Base-by-base conservation (phyloP, 2,113 vertebrate genomes). In the Carollia perspicillata region DNA sequence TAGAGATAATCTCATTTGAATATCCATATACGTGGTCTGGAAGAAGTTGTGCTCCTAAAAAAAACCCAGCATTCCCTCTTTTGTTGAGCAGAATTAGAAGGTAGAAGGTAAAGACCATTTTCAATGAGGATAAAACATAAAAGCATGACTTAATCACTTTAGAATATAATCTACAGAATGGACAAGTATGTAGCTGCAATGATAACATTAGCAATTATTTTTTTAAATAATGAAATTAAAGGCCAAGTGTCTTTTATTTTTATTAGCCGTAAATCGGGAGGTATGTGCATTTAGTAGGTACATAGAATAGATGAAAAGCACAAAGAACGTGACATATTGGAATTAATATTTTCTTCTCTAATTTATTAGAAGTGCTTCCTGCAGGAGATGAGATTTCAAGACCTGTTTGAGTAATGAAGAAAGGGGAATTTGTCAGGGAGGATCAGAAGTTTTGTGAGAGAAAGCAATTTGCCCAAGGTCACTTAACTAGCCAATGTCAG, bases 391-490 rank as follows among this genome's bases (percentile, higher is more conserved):
- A 96, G 71, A 91, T 97, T 97, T 94, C 77, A 95, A 96, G 88
- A 80, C 2, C 42, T 85, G 9, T 94, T 84, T 95, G 95, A 97
- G 65, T 80, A 93, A 97, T 97, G 85, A 97, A 97, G 80, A 88
- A 94, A 85, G 84, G 37, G 80, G 60, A 93, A 84, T 92, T 86
- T 90, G 77, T 96, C 84, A 95, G 68, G 40, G 44, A 94, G 78
- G 90, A 96, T 97, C 92, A 94, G 79, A 97, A 94, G 23, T 97
- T 96, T 93, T 95, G 68, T 94, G 77, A 96, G 69, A 94, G 92
- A 97, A 97, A 96, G 94, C 91, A 97, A 97, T 97, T 98, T 97
- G 72, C 33, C 75, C 96, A 97, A 97, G 97, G 95, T 98, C 95
- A 95, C 40, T 88, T 95, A 96, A 97, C 78, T 86, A 96, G 85